phyloP scores from a whole-genome alignment of 2,888 invertebrate genomes.

The Mimachlamys varia region DNA sequence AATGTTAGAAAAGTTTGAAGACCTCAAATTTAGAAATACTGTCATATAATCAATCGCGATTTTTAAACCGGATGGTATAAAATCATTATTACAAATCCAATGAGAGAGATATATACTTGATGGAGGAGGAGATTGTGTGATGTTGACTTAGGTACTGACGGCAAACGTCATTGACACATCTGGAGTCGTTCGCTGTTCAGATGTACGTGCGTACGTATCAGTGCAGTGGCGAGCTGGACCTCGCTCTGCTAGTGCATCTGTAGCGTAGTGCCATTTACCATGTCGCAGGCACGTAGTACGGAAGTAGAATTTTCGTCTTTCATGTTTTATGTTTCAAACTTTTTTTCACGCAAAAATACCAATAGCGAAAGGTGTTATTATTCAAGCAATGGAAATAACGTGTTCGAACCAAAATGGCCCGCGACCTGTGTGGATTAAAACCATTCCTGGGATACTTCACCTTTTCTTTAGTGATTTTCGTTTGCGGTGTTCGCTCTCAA shows the following conservation, averaged over 20 bases:
- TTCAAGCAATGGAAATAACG: conserved; percentile 23
- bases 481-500: conserved; percentile 13
- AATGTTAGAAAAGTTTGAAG: neutral
- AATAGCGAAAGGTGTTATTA: neutral
- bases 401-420: conserved; percentile 23
- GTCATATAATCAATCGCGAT: neutral
- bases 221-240: neutral
- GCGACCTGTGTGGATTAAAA: conserved; percentile 15
- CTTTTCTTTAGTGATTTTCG: neutral
- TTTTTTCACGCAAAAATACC: neutral
- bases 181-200: neutral
- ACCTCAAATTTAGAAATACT: neutral
- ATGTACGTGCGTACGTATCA: neutral
- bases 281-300: neutral
- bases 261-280: neutral
- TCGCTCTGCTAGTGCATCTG: neutral
- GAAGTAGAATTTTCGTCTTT: neutral
- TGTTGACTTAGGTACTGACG: neutral
- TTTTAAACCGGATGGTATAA: neutral
- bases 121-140: neutral
- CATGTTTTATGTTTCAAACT: neutral
- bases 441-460: neutral
- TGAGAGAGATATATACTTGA: neutral
- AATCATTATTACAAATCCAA: neutral
- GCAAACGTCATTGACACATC: neutral